Evolutionary conservation across 2,113 vertebrate genomes (phyloP), one percentile per base, ranked within the genome.

Genomic region (Ammodytes marinus): DNA sequence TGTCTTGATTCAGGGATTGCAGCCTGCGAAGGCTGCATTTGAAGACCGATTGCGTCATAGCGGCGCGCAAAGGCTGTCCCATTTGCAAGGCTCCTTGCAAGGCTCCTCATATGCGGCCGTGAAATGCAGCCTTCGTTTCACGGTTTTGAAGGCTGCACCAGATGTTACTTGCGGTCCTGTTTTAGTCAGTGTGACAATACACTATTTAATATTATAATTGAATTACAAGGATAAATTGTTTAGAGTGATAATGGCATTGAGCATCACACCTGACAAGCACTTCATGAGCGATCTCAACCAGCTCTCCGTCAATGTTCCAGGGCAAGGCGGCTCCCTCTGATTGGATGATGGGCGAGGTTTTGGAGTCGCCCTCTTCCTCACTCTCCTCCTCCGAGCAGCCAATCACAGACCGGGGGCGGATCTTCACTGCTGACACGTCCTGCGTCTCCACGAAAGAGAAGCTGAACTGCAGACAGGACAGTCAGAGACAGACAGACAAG

Each of bases 261-360:
- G 10, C 1, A 0, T 65, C 54, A 6, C 59, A 94, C 93, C 89
- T 91, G 71, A 93, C 5, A 10, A 91, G 54, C 40, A 94, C 93
- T 72, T 94, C 90, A 4, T 83, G 68, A 4, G 82, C 35, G 0
- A 94, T 89, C 72, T 92, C 90, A 70, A 93, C 79, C 71, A 94
- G 87, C 80, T 94, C 91, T 49, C 93, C 93, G 0, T 94, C 93
- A 0, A 94, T 89, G 79, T 94, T 94, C 93, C 92, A 93, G 42
- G 90, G 92, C 12, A 88, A 92, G 19, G 76, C 4, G 15, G 59
- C 11, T 8, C 67, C 73, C 66, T 89, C 82, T 50, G 84, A 71
- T 7, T 84, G 88, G 82, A 90, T 87, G 69, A 85, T 85, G 61
- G 93, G 74, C 0, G 88, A 78, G 1, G 72, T 80, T 81, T 86